phyloP scores from a whole-genome alignment of 2,888 invertebrate genomes.

The Geotrupes spiniger region DNA sequence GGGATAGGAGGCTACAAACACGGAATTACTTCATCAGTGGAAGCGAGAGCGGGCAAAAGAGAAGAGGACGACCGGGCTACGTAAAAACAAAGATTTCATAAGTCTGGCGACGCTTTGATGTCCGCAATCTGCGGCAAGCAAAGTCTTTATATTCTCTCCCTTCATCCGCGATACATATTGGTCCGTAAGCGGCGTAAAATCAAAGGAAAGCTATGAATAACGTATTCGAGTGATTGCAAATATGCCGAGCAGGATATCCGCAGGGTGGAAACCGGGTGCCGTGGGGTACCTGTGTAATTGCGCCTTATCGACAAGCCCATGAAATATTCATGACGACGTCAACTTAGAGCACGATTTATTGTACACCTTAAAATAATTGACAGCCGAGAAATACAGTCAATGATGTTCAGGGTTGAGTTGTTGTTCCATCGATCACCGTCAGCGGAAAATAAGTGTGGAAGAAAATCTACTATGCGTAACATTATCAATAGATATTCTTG shows the following conservation, averaged over 20 bases:
- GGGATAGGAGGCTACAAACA: conserved; percentile 25
- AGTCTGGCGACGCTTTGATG: conserved; percentile 39
- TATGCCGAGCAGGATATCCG: conserved; percentile 26
- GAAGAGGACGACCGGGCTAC: conserved; percentile 23
- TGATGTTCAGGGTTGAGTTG: conserved; percentile 26
- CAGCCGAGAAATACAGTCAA: conserved; percentile 36
- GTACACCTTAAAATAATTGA: conserved; percentile 44
- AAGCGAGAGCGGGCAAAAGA: conserved; percentile 2
- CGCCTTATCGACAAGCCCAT: conserved; percentile 39
- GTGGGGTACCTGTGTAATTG: conserved; percentile 38
- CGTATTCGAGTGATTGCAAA: conserved; percentile 37
- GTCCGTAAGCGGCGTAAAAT: conserved; percentile 40
- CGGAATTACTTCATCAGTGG: conserved; percentile 19
- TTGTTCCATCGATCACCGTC: conserved; percentile 31
- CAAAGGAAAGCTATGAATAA: conserved; percentile 40
- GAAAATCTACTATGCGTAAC: no score
- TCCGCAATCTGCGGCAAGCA: conserved; percentile 36
- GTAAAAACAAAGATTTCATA: conserved; percentile 43
- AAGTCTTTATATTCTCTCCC: conserved; percentile 33
- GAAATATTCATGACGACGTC: conserved; percentile 47
- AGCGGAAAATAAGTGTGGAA: no score
- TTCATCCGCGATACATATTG: conserved; percentile 39
- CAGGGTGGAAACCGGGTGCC: conserved; percentile 9
- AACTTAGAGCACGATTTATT: conserved; percentile 43
- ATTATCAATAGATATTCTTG: no score